These are phyloP conservation scores for Aptenodytes forsteri DNA, from an alignment of 2,113 vertebrate genomes.

Conservation along the genomic window DNA sequence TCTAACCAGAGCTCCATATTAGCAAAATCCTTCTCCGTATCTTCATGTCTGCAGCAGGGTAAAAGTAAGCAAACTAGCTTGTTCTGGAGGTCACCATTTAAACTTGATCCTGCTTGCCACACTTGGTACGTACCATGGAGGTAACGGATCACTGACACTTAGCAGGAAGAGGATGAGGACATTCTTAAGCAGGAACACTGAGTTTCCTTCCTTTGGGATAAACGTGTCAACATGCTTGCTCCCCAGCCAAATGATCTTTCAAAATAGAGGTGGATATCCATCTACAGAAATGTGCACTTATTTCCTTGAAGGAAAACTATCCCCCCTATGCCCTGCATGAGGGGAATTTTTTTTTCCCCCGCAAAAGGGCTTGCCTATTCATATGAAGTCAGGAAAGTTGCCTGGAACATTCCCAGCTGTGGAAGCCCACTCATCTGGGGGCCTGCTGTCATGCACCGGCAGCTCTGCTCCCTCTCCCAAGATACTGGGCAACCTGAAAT, in stretches of 20 bases:
- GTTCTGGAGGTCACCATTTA: not conserved
- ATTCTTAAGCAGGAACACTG: not conserved
- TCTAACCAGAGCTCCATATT: not conserved
- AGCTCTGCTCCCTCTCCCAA: not conserved
- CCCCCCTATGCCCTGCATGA: rapidly evolving
- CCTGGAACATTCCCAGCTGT: not conserved
- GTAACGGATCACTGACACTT: not conserved
- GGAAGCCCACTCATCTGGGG: not conserved
- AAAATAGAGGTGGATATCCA: not conserved
- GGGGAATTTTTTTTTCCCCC: not conserved
- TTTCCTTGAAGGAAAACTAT: not conserved
- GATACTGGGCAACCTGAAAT: not conserved
- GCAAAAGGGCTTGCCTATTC: not conserved
- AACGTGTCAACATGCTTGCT: not conserved
- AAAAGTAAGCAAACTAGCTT: not conserved
- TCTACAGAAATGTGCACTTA: not conserved
- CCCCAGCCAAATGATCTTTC: not conserved
- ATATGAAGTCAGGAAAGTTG: not conserved
- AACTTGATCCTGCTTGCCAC: not conserved
- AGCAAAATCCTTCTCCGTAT: not conserved
- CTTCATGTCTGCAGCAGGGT: not conserved
- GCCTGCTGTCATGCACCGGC: not conserved
- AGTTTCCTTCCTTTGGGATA: not conserved
- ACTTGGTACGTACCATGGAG: not conserved
- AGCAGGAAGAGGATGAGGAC: not conserved